phyloP scores from a whole-genome alignment of 2,888 invertebrate genomes.

The Zele albiditarsus region DNA sequence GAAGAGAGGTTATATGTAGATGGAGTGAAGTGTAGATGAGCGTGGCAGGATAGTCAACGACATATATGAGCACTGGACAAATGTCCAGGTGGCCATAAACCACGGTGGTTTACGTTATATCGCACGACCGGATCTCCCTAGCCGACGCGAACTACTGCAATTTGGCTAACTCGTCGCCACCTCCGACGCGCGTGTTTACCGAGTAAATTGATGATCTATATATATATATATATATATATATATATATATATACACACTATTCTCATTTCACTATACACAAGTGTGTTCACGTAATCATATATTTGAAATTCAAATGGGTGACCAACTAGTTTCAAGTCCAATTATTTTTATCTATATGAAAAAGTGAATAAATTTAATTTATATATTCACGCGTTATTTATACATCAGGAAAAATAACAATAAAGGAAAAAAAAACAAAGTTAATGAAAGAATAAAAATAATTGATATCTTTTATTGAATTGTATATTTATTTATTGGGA shows the following conservation, averaged over 20 bases:
- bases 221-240: neutral
- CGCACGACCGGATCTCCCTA: slow-evolving; percentile 65
- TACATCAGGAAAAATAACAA: too few relatives aligned
- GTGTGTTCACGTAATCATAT: too few relatives aligned
- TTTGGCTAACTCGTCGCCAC: slow-evolving; percentile 60
- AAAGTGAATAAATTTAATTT: too few relatives aligned
- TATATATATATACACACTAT: neutral
- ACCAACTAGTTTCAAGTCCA: too few relatives aligned
- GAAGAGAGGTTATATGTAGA: slow-evolving; percentile 15
- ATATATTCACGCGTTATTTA: too few relatives aligned
- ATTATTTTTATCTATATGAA: too few relatives aligned
- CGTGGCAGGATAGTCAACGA: slow-evolving; percentile 24
- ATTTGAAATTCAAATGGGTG: too few relatives aligned
- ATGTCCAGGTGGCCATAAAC: slow-evolving; percentile 66
- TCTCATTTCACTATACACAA: too few relatives aligned
- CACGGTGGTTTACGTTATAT: slow-evolving; percentile 67
- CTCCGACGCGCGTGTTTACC: slow-evolving; percentile 40
- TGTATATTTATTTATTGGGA: too few relatives aligned
- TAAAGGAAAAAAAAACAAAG: too few relatives aligned
- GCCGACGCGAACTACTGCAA: slow-evolving; percentile 64
- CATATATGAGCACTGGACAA: slow-evolving; percentile 46
- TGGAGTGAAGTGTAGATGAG: slow-evolving; percentile 26
- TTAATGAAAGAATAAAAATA: too few relatives aligned
- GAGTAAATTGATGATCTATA: slow-evolving; percentile 36
- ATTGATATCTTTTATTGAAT: too few relatives aligned